These are phyloP conservation scores for Petrocephalus sullivani DNA, from an alignment of 2,797 vertebrate species.

Conservation along the genomic window DNA sequence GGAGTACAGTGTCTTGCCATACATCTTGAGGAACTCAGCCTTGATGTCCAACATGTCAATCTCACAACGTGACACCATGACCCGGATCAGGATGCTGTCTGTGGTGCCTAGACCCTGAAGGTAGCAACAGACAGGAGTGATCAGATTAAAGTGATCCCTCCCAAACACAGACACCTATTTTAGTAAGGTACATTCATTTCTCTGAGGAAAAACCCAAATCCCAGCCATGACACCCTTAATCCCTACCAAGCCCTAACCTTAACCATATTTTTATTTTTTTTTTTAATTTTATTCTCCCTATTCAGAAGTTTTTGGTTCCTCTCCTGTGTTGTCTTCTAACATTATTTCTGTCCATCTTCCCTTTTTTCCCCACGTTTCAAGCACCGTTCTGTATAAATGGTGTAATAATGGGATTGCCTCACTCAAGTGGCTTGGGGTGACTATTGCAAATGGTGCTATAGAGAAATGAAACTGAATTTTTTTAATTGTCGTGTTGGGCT, in stretches of 20 bases:
- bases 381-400: not conserved
- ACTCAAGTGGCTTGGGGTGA: not conserved
- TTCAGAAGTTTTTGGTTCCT: not conserved
- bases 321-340: not conserved
- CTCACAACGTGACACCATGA: constrained; percentile 87
- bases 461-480: no score
- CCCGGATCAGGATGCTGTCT: constrained; percentile 81
- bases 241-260: no score
- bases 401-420: not conserved
- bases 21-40: constrained; percentile 76
- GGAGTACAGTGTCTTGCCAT: constrained; percentile 86
- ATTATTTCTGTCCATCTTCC: not conserved
- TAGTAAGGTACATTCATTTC: no score
- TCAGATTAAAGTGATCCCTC: not conserved
- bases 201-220: no score
- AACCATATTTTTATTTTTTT: no score
- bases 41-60: constrained; percentile 92
- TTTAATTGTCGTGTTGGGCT: no score
- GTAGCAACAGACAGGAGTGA: not conserved
- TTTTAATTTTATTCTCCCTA: not conserved
- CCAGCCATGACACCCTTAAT: no score
- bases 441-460: no score
- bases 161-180: no score
- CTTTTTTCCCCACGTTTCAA: not conserved
- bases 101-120: constrained; percentile 85